Base-by-base conservation (phyloP, 1,140 invertebrate species). In the Orussus abietinus region DNA sequence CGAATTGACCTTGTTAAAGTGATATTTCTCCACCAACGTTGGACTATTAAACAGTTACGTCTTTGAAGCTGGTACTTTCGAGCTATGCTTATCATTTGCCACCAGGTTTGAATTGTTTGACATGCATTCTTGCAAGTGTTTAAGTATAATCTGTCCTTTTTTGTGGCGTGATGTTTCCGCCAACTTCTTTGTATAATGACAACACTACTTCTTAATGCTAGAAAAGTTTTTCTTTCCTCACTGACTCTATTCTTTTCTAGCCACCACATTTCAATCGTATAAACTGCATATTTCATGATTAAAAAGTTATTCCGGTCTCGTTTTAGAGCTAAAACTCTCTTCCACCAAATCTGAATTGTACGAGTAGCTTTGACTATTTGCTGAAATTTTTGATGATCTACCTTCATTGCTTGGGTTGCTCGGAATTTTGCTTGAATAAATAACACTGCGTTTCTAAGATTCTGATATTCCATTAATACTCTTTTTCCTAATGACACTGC, bases 301-400 rank as follows among this genome's bases (percentile, higher is more conserved):
- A 75, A 5, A 44, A 76, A 83, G 13, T 58, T 29, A 7, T 60
- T 39, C 49, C 69, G 58, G 7, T 59, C 51, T 25, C 47, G 45
- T 39, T 64, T 74, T 55, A 67, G 65, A 5, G 37, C 10, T 3
- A 66, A 35, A 32, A 61, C 58, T 5, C 66, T 58, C 58, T 59
- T 72, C 45, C 67, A 76, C 47, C 62, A 62, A 3, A 22, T 55
- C 57, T 83, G 80, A 19, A 83, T 59, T 2, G 49, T 30, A 6
- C 65, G 51, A 15, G 62, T 62, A 5, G 72, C 57, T 7, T 53
- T 44, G 42, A 59, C 64, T 10, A 74, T 47, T 21, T 50, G 28
- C 11, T 72, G 25, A 52, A 69, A 81, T 3, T 54, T 18, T 14
- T 55, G 19, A 22, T 65, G 64, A 14, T 69, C 50, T 26, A 47